Percentiles rank a stretch among this genome's conserved stretches.
Conservation (phyloP, 2,113 vertebrate genomes). For the Stigmatopora nigra region DNA sequence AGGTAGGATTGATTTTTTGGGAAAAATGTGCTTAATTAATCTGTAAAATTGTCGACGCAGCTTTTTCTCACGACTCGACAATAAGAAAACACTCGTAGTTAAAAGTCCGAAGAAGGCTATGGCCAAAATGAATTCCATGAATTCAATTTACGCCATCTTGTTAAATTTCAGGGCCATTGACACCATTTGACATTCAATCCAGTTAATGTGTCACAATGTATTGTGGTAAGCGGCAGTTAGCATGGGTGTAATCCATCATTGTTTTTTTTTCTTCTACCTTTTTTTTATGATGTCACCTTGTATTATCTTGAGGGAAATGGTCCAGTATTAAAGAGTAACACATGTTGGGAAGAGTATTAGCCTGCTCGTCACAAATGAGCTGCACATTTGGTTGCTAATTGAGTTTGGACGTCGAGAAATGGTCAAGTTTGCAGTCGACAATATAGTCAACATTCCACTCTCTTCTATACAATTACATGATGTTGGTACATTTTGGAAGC, state of each 20-base stretch:
- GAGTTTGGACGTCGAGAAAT: not conserved
- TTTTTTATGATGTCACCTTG: no score
- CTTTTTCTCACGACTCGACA: not conserved
- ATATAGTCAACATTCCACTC: no score
- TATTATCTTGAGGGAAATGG: no score
- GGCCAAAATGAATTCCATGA: conserved; percentile 23
- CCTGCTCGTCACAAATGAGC: not conserved
- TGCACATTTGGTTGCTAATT: not conserved
- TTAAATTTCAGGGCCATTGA: not conserved
- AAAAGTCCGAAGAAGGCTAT: conserved; percentile 21
- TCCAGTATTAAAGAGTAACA: no score
- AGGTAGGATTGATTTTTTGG: not conserved
- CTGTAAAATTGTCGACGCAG: no score
- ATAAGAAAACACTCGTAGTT: not conserved
- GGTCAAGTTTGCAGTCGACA: not conserved
- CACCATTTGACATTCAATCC: no score
- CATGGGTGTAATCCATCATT: no score
- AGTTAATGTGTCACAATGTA: no score
- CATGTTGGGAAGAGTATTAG: not conserved
- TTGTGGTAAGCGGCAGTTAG: not conserved
- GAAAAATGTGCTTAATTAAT: not conserved
- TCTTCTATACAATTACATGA: no score
- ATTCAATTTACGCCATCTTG: conserved; percentile 53
- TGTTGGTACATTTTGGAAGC: no score
- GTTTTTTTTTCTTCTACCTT: no score